phyloP scores from a whole-genome alignment of 1,140 invertebrate genomes.

The Drosophila pallidifrons region DNA sequence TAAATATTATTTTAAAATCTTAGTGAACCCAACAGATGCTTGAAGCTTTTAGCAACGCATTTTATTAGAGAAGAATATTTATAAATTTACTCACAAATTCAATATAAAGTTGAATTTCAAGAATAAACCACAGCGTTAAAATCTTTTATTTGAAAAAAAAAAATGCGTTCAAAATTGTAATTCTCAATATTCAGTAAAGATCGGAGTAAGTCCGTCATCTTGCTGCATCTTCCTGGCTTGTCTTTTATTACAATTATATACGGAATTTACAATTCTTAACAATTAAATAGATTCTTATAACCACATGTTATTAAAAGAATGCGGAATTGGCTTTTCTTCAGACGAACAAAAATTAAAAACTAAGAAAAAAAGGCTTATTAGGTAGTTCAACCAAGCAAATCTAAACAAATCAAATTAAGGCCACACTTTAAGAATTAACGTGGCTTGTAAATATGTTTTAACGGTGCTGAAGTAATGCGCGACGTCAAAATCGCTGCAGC shows the following conservation, averaged over 20 bases:
- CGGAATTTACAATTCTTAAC: not conserved
- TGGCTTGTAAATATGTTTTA: slow-evolving; percentile 80
- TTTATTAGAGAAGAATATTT: too few species aligned
- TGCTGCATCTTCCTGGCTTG: too few species aligned
- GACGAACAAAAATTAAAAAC: not conserved
- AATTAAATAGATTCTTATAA: not conserved
- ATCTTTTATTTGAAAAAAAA: too few species aligned
- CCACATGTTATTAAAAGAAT: not conserved
- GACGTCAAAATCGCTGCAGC: slow-evolving; percentile 74
- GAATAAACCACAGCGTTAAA: too few species aligned
- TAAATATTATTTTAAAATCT: too few species aligned
- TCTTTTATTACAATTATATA: not conserved
- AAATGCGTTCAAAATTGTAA: too few species aligned
- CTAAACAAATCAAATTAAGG: slow-evolving; percentile 81
- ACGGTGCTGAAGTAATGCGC: slow-evolving; percentile 82
- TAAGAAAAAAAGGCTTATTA: slow-evolving; percentile 24
- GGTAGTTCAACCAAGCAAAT: slow-evolving; percentile 62
- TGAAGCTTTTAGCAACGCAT: too few species aligned
- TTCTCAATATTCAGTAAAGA: too few species aligned
- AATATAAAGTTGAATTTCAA: too few species aligned
- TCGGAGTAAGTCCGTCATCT: too few species aligned
- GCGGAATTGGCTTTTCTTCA: not conserved
- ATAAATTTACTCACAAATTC: too few species aligned
- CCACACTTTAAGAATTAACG: slow-evolving; percentile 83
- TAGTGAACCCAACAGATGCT: too few species aligned